Evolutionary conservation across 2,113 vertebrate species (phyloP).

Genomic region (Merops nubicus): DNA sequence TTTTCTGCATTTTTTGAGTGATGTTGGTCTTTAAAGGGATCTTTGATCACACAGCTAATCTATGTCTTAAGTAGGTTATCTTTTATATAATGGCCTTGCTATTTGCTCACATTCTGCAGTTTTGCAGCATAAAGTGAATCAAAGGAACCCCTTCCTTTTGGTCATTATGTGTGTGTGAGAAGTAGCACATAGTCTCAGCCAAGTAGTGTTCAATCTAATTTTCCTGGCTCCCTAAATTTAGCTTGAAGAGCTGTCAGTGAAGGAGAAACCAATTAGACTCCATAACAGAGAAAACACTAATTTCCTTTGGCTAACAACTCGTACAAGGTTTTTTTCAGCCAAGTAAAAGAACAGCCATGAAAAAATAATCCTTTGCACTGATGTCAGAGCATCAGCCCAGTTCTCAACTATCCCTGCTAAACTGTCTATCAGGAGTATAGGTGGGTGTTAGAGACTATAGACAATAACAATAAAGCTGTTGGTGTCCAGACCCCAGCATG

Average conservation of each 20-base stretch:
- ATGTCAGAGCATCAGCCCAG: not conserved
- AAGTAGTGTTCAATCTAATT: not conserved
- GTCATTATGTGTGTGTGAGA: not conserved
- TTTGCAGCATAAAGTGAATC: not conserved
- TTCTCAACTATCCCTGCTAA: not conserved
- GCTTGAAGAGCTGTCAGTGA: conserved; percentile 40
- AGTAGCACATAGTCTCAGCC: not conserved
- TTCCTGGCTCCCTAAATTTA: conserved; percentile 50
- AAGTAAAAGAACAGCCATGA: not conserved
- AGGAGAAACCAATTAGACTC: conserved; percentile 39
- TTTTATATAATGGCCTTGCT: not conserved
- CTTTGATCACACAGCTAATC: not conserved
- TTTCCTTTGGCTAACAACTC: conserved; percentile 44
- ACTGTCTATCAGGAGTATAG: accelerated
- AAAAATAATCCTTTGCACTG: not conserved
- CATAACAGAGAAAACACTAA: conserved; percentile 40
- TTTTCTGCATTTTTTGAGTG: not conserved
- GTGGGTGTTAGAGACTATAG: not conserved
- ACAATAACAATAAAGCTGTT: not conserved
- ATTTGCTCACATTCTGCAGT: not conserved
- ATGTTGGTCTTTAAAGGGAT: not conserved
- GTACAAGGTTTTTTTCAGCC: not conserved
- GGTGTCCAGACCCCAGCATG: not conserved
- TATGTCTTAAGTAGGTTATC: not conserved
- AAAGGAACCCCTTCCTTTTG: not conserved